Conservation (phyloP, 2,888 invertebrate species). For the Baccha elongata region DNA sequence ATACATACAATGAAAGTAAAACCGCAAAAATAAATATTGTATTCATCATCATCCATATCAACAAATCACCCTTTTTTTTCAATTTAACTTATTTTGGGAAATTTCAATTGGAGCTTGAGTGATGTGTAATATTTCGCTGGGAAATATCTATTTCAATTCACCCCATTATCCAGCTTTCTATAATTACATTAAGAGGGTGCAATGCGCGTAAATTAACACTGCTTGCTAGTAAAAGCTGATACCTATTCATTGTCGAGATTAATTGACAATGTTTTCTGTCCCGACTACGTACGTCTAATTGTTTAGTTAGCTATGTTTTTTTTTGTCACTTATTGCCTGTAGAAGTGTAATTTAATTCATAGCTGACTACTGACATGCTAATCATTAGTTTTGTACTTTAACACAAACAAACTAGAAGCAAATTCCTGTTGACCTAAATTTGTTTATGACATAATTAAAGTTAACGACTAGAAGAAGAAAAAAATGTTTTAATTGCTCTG, state of each 20-base stretch:
- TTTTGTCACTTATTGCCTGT: slow-evolving; percentile 26
- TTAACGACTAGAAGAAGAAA: background rate
- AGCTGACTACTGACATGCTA: slow-evolving; percentile 51
- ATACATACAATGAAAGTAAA: too few species aligned
- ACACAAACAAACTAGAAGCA: slow-evolving; percentile 18
- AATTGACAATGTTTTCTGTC: slow-evolving; percentile 46
- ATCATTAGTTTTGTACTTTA: slow-evolving; percentile 34
- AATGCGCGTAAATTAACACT: slow-evolving; percentile 22
- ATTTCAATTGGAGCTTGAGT: slow-evolving; percentile 30
- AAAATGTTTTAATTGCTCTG: background rate
- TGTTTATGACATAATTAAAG: slow-evolving; percentile 34
- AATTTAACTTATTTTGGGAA: slow-evolving; percentile 4
- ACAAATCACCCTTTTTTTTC: slow-evolving; percentile 28
- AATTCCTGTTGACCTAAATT: slow-evolving; percentile 44
- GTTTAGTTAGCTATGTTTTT: background rate
- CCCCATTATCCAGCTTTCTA: background rate
- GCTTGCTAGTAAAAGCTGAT: slow-evolving; percentile 20
- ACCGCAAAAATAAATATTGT: too few species aligned
- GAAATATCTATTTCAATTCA: background rate
- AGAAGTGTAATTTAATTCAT: slow-evolving; percentile 61
- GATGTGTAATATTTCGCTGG: slow-evolving; percentile 17
- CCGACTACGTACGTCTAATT: too few species aligned
- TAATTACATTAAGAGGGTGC: slow-evolving; percentile 33
- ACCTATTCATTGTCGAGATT: slow-evolving; percentile 5
- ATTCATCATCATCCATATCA: slow-evolving; percentile 37